These are phyloP conservation scores for Mergus octosetaceus DNA, from an alignment of 2,797 vertebrate genomes.

Conservation along the genomic window DNA sequence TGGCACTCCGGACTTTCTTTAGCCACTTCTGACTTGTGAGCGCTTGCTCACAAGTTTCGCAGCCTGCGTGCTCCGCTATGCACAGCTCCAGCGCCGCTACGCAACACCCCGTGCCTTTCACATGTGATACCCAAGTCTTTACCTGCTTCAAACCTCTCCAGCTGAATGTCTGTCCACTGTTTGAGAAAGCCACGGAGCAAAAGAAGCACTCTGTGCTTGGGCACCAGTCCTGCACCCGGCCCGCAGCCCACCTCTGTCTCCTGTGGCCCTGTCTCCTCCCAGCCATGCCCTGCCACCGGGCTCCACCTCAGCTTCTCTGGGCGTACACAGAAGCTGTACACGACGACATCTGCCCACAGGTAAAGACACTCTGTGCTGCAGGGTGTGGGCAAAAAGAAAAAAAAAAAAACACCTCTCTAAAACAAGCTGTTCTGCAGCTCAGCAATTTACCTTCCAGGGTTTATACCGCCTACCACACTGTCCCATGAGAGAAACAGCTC, in stretches of 20 bases:
- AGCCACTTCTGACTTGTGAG: neutral
- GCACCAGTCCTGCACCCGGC: neutral
- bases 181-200: neutral
- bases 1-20: neutral
- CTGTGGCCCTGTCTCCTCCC: rapidly evolving
- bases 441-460: neutral
- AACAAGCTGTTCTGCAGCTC: neutral
- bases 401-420: neutral
- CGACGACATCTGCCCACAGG: neutral
- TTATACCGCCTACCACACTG: neutral
- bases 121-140: neutral
- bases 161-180: neutral
- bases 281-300: neutral
- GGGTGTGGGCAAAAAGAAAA: neutral
- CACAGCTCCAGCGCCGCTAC: neutral
- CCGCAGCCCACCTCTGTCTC: no score
- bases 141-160: neutral
- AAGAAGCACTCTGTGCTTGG: neutral
- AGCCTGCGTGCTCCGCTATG: neutral
- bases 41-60: neutral
- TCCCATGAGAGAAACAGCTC: neutral
- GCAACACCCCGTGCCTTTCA: neutral
- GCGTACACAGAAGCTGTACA: neutral
- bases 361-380: neutral
- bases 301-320: neutral